These are phyloP conservation scores for Latrodectus hesperus DNA, from an alignment of 2,888 invertebrate genomes.

Conservation along the genomic window DNA sequence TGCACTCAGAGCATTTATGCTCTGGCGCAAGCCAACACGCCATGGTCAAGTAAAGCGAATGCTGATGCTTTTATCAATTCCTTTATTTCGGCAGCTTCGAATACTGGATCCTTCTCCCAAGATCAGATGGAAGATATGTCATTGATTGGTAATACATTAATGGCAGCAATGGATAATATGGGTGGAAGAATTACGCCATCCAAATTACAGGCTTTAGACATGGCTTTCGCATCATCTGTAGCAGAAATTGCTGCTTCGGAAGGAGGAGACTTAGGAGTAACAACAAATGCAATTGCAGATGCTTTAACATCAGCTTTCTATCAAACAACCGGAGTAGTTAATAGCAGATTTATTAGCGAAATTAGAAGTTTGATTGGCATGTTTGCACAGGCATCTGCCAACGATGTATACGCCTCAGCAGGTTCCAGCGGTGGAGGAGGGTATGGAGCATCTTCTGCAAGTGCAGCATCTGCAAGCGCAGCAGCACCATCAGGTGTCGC, in stretches of 20 bases:
- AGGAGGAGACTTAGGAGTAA: constrained; percentile 6
- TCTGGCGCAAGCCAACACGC: not conserved
- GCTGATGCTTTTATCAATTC: constrained; percentile 7
- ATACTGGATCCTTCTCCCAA: not conserved
- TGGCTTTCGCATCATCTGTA: constrained; percentile 45
- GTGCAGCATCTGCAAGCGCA: not conserved
- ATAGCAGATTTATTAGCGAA: constrained; percentile 27
- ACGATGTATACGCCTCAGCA: constrained; percentile 13
- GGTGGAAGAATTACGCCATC: constrained; percentile 19
- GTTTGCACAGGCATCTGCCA: constrained; percentile 23
- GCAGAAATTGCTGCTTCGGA: constrained; percentile 36
- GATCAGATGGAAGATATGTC: constrained; percentile 33
- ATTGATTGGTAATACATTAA: constrained; percentile 18
- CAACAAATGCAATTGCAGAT: constrained; percentile 15
- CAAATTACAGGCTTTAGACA: constrained; percentile 25
- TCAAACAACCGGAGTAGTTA: constrained; percentile 17
- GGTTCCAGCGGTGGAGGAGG: not conserved
- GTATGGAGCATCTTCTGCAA: not conserved
- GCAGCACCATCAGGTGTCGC: not conserved
- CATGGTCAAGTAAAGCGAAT: not conserved
- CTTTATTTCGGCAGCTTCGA: not conserved
- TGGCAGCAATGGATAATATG: constrained; percentile 23
- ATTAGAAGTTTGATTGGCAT: constrained; percentile 11
- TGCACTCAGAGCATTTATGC: constrained; percentile 14
- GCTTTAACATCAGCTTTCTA: constrained; percentile 13